phyloP scores from a whole-genome alignment of 2,888 invertebrate genomes.

The Xestia rhomboidea region DNA sequence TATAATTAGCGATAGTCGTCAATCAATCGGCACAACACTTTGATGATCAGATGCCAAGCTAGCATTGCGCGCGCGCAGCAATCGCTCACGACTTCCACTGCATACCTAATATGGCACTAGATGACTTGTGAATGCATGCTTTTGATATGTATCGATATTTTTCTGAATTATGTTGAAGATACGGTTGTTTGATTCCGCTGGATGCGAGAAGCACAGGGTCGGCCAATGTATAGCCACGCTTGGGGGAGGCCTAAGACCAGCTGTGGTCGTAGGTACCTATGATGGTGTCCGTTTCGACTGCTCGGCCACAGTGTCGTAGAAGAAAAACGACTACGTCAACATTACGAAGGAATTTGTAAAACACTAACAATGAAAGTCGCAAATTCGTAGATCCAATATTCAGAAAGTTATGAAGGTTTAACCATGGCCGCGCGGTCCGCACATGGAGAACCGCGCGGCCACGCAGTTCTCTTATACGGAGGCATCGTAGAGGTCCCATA shows the following conservation, averaged over 20 bases:
- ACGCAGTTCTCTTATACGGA: no score
- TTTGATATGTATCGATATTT: constrained; percentile 6
- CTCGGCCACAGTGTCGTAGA: no score
- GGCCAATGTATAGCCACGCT: background rate
- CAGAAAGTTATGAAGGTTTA: no score
- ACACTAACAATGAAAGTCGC: no score
- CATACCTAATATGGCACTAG: constrained; percentile 44
- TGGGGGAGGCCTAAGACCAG: background rate
- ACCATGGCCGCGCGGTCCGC: no score
- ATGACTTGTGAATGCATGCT: constrained; percentile 14
- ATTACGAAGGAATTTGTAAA: no score
- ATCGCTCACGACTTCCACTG: constrained; percentile 41
- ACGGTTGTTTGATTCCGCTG: no score
- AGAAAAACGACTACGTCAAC: no score
- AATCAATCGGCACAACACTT: constrained; percentile 51
- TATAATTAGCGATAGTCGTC: constrained; percentile 23
- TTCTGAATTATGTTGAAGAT: background rate
- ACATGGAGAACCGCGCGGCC: no score
- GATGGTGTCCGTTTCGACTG: no score
- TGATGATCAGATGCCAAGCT: constrained; percentile 41
- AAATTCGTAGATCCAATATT: no score
- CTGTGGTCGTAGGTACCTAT: background rate
- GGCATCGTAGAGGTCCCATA: no score
- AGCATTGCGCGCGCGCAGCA: background rate
- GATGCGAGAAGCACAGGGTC: background rate